These are phyloP conservation scores for Drosophila koepferae DNA, from an alignment of 2,888 invertebrate genomes.

Conservation along the genomic window DNA sequence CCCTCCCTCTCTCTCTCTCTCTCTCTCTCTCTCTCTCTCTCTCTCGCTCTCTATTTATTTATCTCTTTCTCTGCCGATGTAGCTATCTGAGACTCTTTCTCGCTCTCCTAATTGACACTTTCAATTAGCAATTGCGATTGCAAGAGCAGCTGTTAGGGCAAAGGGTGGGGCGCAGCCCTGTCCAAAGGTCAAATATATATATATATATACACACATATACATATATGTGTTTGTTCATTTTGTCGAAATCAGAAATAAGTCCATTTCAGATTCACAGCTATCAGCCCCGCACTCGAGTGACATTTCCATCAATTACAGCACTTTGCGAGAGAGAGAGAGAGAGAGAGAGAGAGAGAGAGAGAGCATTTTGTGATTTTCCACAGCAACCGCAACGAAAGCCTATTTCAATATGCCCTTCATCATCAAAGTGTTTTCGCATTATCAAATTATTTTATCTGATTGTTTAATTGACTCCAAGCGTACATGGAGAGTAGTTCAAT, in stretches of 20 bases:
- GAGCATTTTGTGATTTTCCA: conserved; percentile 17
- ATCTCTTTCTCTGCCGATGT: not conserved
- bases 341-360: not conserved
- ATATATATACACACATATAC: conserved; percentile 6
- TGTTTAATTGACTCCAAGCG: not conserved
- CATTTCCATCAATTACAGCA: conserved; percentile 3
- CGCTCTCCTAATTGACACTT: conserved; percentile 56
- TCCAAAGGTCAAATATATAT: conserved; percentile 54
- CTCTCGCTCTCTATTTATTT: not conserved
- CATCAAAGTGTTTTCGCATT: not conserved
- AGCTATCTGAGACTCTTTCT: not conserved
- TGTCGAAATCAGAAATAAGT: conserved; percentile 20
- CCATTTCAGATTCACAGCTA: conserved; percentile 2
- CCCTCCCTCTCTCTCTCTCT: too few relatives aligned
- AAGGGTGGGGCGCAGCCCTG: conserved; percentile 3
- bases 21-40: too few relatives aligned
- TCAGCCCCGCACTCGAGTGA: not conserved
- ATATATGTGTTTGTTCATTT: not conserved
- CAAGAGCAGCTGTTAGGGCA: conserved; percentile 1
- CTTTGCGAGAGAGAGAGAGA: not conserved
- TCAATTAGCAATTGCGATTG: conserved; percentile 59
- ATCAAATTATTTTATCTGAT: not conserved
- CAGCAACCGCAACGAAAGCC: conserved; percentile 13
- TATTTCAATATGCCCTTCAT: not conserved
- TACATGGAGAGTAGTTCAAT: not conserved